These are phyloP conservation scores for Pao palembangensis DNA, from an alignment of 2,113 vertebrate genomes.

Conservation along the genomic window DNA sequence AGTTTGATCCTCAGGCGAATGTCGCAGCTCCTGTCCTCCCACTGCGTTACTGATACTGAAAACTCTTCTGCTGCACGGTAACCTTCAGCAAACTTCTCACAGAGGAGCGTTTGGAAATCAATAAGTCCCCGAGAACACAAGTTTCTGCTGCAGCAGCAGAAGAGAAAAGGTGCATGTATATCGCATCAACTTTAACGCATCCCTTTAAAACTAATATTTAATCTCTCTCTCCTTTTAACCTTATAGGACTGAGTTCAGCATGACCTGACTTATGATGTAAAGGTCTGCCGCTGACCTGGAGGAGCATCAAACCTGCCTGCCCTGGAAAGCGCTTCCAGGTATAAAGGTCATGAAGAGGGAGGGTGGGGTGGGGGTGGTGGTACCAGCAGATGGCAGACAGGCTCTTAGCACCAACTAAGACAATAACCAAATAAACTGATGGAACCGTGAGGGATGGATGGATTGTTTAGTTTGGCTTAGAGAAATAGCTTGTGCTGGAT, in stretches of 20 bases:
- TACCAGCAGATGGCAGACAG: background rate
- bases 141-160: no score
- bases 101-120: no score
- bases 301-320: no score
- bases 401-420: background rate
- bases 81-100: slow-evolving; percentile 19
- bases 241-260: background rate
- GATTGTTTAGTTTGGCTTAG: slow-evolving; percentile 40
- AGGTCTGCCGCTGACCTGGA: background rate
- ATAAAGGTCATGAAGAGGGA: background rate
- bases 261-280: background rate
- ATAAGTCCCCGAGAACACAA: no score
- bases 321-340: background rate
- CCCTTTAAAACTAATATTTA: background rate
- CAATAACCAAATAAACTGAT: background rate
- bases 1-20: slow-evolving; percentile 37
- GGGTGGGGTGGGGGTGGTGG: no score
- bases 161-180: no score
- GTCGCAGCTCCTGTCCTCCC: slow-evolving; percentile 1
- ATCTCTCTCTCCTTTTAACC: no score
- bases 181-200: background rate
- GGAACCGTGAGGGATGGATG: slow-evolving; percentile 19
- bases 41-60: slow-evolving; percentile 8
- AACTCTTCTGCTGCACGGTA: background rate
- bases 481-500: slow-evolving; percentile 42